A percentile compares a stretch with the other conserved stretches of the same genome.
phyloP scores from a whole-genome alignment of 2,888 invertebrate species.

The Carcina quercana region DNA sequence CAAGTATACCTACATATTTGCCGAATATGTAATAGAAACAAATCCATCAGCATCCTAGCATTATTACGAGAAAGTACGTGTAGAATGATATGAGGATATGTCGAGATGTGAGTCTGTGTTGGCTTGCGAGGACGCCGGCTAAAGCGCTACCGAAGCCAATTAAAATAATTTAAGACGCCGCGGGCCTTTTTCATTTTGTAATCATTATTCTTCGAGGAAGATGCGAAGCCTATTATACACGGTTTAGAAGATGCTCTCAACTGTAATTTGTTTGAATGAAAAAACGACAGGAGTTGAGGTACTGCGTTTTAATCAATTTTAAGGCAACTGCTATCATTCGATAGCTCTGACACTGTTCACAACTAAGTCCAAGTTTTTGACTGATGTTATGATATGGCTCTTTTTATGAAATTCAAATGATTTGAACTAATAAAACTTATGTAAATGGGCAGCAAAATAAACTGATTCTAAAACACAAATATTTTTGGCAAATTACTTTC shows the following conservation, averaged over 20 bases:
- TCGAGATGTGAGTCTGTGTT: slow-evolving; percentile 23
- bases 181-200: slow-evolving; percentile 68
- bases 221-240: slow-evolving; percentile 65
- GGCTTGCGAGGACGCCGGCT: slow-evolving; percentile 40
- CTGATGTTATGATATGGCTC: too few species aligned
- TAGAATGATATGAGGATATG: slow-evolving; percentile 26
- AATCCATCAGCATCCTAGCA: too few species aligned
- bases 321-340: not conserved
- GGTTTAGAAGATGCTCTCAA: slow-evolving; percentile 58
- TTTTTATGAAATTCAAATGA: too few species aligned
- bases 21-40: too few species aligned
- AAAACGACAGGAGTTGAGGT: slow-evolving; percentile 24
- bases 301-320: slow-evolving; percentile 21
- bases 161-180: slow-evolving; percentile 73
- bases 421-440: too few species aligned
- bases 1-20: too few species aligned
- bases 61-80: slow-evolving; percentile 17
- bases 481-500: too few species aligned
- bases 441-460: too few species aligned
- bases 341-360: too few species aligned
- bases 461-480: too few species aligned
- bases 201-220: slow-evolving; percentile 66
- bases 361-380: too few species aligned
- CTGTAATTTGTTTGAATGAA: slow-evolving; percentile 56
- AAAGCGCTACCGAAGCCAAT: slow-evolving; percentile 72